Evolutionary conservation across 2,797 vertebrate genomes (phyloP), one percentile per base, ranked within the genome.

Genomic region (Chaetophractus vellerosus): DNA sequence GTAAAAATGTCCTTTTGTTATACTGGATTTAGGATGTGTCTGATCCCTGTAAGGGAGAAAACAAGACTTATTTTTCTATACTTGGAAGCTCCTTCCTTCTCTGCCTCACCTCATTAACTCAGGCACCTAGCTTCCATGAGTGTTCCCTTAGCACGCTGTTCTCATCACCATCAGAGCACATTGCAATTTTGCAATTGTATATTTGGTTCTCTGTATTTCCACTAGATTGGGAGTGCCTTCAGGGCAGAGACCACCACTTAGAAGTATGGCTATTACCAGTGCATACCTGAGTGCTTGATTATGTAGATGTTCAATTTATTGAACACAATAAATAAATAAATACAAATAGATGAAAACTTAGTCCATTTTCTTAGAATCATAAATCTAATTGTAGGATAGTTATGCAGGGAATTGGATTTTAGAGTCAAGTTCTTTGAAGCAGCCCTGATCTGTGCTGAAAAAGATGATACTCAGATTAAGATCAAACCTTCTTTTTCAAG

Each of bases 381-480:
- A 55, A 78, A 78, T 79, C 48, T 55, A 64, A 24, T 5, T 57
- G 38, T 59, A 18, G 10, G 28, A 19, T 41, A 26, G 89, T 36
- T 16, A 28, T 69, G 24, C 48, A 45, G 41, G 18, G 61, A 48
- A 75, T 1, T 38, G 31, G 74, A 48, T 78, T 80, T 76, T 66
- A 82, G 9, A 33, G 21, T 84, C 45, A 95, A 88, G 26, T 81
- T 59, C 36, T 94, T 88, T 85, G 50, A 78, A 63, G 68, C 69
- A 57, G n/a, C 72, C 36, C 41, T 45, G 14, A 76, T 75, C 41
- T 26, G 38, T 55, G 50, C 31, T 80, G 14, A 50, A 88, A 57
- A 89, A 68, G 14, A 76, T 64, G 63, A 45, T 31, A 64, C 15
- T 84, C 45, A 75, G 26, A 72, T 90, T 84, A 82, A 81, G 23